Evolutionary conservation across 2,888 invertebrate species (phyloP).

Genomic region (Meta bourneti): DNA sequence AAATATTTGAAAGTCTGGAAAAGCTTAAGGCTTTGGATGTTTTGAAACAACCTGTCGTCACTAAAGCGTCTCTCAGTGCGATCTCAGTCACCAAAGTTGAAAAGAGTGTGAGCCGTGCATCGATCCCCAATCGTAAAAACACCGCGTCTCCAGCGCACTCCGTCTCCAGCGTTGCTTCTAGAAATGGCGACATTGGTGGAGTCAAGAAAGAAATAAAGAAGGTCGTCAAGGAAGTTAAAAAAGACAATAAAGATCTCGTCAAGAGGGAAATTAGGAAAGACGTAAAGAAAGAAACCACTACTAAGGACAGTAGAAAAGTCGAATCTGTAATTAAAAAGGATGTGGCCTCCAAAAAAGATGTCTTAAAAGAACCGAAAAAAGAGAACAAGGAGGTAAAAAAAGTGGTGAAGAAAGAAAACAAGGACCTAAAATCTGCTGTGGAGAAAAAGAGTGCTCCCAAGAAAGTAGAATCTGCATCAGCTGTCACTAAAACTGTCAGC

Average conservation of each 20-base stretch:
- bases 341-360: constrained; percentile 46
- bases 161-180: constrained; percentile 61
- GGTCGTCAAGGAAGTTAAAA: constrained; percentile 50
- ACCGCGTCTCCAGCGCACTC: constrained; percentile 70
- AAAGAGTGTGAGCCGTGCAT: constrained; percentile 37
- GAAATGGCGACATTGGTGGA: constrained; percentile 60
- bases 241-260: constrained; percentile 36
- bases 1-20: constrained; percentile 96
- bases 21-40: constrained; percentile 86
- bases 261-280: constrained; percentile 55
- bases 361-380: constrained; percentile 44
- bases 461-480: constrained; percentile 42
- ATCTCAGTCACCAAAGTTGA: constrained; percentile 38
- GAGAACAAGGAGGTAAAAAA: constrained; percentile 58
- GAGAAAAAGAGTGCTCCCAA: constrained; percentile 53
- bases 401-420: constrained; percentile 61
- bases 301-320: constrained; percentile 48
- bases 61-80: constrained; percentile 60
- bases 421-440: constrained; percentile 38
- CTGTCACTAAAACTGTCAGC: constrained; percentile 31
- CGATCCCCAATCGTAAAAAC: constrained; percentile 66
- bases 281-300: constrained; percentile 17
- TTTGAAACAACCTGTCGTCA: constrained; percentile 68
- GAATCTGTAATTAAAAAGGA: constrained; percentile 15
- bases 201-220: constrained; percentile 55